Conservation (phyloP, 2,888 invertebrate genomes). For the Orthosia gracilis region DNA sequence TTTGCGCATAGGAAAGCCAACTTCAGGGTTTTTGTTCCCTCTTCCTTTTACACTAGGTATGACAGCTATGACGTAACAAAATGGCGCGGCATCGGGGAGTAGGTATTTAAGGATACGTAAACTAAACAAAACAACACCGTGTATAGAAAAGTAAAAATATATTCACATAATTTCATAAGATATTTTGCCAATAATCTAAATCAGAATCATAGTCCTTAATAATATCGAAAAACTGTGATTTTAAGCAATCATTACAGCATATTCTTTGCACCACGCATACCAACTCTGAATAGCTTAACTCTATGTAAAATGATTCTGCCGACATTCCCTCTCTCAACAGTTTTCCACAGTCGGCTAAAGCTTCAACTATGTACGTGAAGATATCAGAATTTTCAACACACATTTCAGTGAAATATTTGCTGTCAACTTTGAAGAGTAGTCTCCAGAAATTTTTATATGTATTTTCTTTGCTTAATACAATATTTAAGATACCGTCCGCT, state of each 20-base stretch:
- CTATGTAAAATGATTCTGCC: conserved; percentile 84
- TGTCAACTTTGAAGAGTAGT: conserved; percentile 75
- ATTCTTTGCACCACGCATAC: conserved; percentile 83
- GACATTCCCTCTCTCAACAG: conserved; percentile 82
- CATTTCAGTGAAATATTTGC: conserved; percentile 75
- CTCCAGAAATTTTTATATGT: conserved; percentile 81
- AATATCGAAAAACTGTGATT: conserved; percentile 83
- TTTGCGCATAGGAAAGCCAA: too few relatives aligned
- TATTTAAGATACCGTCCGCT: conserved; percentile 68
- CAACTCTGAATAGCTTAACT: conserved; percentile 89
- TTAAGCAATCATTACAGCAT: conserved; percentile 80
- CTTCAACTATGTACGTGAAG: conserved; percentile 78
- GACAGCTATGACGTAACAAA: too few relatives aligned
- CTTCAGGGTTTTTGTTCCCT: too few relatives aligned
- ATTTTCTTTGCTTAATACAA: conserved; percentile 73
- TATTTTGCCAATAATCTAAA: conserved; percentile 83
- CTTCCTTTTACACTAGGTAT: too few relatives aligned
- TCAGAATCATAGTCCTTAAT: conserved; percentile 84
- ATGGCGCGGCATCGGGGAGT: too few relatives aligned
- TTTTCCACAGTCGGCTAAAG: conserved; percentile 83
- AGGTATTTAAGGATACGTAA: background rate
- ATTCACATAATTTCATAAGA: conserved; percentile 66
- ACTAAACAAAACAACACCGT: conserved; percentile 15
- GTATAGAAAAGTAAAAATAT: conserved; percentile 19
- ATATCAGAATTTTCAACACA: conserved; percentile 79